phyloP scores from a whole-genome alignment of 2,888 invertebrate genomes.

The Leucoptera coffeella region DNA sequence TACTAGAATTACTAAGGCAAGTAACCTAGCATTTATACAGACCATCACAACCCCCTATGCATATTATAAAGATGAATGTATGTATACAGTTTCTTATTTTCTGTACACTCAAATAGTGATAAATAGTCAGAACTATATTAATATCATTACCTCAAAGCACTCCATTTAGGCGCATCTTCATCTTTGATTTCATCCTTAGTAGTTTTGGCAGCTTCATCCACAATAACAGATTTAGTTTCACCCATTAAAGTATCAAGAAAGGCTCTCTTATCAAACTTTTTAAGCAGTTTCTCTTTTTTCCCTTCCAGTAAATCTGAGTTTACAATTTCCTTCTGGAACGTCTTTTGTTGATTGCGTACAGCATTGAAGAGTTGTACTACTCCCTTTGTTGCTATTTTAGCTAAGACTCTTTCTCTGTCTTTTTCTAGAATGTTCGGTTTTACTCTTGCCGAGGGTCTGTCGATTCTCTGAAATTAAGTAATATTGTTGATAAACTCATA shows the following conservation, averaged over 20 bases:
- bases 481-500: too few relatives aligned
- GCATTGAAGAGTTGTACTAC: conserved; percentile 92
- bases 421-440: conserved; percentile 73
- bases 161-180: conserved; percentile 49
- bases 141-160: conserved; percentile 51
- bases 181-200: conserved; percentile 31
- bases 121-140: too few relatives aligned
- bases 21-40: too few relatives aligned
- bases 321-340: conserved; percentile 62
- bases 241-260: conserved; percentile 79
- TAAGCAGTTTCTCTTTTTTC: conserved; percentile 69
- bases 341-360: conserved; percentile 78
- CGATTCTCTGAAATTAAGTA: conserved; percentile 57
- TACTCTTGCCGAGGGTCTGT: conserved; percentile 58
- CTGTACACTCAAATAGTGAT: too few relatives aligned
- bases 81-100: too few relatives aligned
- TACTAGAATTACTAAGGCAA: too few relatives aligned
- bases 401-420: conserved; percentile 68
- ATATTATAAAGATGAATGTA: too few relatives aligned
- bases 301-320: conserved; percentile 70
- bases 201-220: conserved; percentile 30
- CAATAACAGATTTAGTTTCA: conserved; percentile 50
- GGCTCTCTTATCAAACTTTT: conserved; percentile 67
- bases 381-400: conserved; percentile 86
- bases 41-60: too few relatives aligned